Evolutionary conservation across 2,113 vertebrate genomes (phyloP).

Genomic region (Neotoma lepida): DNA sequence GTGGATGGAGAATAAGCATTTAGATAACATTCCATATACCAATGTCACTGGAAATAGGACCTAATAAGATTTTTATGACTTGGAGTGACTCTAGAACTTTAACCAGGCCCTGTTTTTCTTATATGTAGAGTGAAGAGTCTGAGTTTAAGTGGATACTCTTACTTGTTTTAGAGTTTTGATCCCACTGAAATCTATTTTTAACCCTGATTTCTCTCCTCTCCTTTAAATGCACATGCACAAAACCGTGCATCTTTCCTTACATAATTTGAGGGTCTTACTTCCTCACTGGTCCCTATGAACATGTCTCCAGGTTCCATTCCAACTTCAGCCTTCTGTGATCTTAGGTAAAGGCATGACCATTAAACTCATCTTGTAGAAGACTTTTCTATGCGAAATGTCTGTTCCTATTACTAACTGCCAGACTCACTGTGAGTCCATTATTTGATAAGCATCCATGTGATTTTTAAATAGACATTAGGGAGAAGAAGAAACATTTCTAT

Average conservation of each 20-base stretch:
- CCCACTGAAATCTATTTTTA: not conserved
- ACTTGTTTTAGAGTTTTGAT: not conserved
- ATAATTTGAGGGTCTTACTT: not conserved
- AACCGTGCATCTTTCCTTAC: not conserved
- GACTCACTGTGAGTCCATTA: not conserved
- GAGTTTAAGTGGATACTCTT: not conserved
- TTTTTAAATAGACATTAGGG: slow-evolving; percentile 23
- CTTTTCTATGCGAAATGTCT: not conserved
- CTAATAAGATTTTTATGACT: not conserved
- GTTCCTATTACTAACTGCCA: not conserved
- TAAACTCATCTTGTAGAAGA: slow-evolving; percentile 14
- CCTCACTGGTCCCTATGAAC: not conserved
- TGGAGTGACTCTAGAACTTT: no score
- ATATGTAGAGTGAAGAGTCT: not conserved
- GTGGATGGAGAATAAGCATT: not conserved
- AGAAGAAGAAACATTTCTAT: slow-evolving; percentile 43
- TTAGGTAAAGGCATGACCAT: not conserved
- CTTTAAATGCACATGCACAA: not conserved
- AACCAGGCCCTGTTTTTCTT: not conserved
- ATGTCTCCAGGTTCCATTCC: not conserved
- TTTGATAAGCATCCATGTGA: not conserved
- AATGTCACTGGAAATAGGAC: not conserved
- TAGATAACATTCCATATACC: not conserved
- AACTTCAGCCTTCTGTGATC: not conserved
- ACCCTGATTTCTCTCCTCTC: not conserved